These are phyloP conservation scores for Polydrusus pterygomalis DNA, from an alignment of 2,888 invertebrate genomes.

Conservation along the genomic window DNA sequence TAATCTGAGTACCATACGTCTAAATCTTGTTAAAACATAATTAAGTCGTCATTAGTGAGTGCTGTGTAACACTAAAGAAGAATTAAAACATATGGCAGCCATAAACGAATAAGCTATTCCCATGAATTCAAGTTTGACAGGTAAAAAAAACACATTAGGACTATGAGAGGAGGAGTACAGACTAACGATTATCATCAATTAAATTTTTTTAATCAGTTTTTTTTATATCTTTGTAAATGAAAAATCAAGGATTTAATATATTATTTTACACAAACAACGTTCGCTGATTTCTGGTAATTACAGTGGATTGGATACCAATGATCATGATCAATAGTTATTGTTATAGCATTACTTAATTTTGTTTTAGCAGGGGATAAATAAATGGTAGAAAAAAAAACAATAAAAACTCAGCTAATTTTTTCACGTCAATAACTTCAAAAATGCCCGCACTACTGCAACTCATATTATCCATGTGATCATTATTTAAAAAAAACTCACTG, in stretches of 20 bases:
- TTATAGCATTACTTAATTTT: no score
- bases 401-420: no score
- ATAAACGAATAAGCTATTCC: slow-evolving; percentile 9
- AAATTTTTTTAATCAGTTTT: not conserved
- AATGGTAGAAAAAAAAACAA: no score
- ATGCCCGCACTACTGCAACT: no score
- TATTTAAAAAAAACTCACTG: no score
- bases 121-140: slow-evolving; percentile 7
- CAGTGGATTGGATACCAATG: no score
- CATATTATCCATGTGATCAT: no score
- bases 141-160: slow-evolving; percentile 2
- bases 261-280: no score
- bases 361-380: no score
- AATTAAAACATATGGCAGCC: not conserved
- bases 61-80: not conserved
- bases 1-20: not conserved
- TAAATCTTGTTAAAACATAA: slow-evolving; percentile 5
- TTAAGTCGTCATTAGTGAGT: slow-evolving; percentile 9
- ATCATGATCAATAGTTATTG: no score
- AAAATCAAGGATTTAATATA: not conserved
- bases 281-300: no score
- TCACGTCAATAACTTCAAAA: no score
- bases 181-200: not conserved
- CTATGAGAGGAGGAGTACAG: not conserved
- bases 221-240: not conserved